Evolutionary conservation across 2,113 vertebrate species (phyloP), one percentile per base, ranked within the genome.

Genomic region (Melierax canorus): DNA sequence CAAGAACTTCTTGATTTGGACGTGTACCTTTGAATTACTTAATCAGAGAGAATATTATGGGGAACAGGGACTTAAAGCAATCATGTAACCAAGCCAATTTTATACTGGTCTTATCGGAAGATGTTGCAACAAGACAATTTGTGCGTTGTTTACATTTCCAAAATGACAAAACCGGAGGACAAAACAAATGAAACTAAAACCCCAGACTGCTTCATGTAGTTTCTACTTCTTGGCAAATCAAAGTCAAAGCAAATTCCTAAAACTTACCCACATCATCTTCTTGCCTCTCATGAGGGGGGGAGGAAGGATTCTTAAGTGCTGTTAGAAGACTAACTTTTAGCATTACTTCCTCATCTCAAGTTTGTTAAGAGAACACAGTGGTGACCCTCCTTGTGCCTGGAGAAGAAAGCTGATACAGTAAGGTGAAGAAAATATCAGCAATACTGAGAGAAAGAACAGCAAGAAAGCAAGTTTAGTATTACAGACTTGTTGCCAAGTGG

Each of bases 181-280:
- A 87, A 66, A 92, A 91, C 19, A 85, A 94, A 85, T 60, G 48
- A 92, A 94, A 91, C 22, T n/a, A 92, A 91, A 97, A 59, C 43
- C 30, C 19, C 7, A 59, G 21, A n/a, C 59, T 81, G 39, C n/a
- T 78, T 69, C 32, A 7, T 50, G 34, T 30, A 62, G 41, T 82
- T 94, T 76, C 66, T 77, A 55, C 30, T 63, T n/a, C 59, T 77
- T 2, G 3, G 77, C 38, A 95, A 95, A 91, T 36, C 43, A 26
- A 84, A 91, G 69, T 38, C n/a, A 62, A 56, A 90, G 17, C 30
- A 83, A 91, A 69, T 48, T 43, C 48, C 62, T 81, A 36, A 21
- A 86, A 69, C 18, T 74, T 34, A 32, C 51, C 66, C 45, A 41
- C 21, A n/a, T 38, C 12, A 67, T 64, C 48, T 9, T 71, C 36